Conservation (phyloP, 2,888 invertebrate genomes). For the Ophion ventricosus region DNA sequence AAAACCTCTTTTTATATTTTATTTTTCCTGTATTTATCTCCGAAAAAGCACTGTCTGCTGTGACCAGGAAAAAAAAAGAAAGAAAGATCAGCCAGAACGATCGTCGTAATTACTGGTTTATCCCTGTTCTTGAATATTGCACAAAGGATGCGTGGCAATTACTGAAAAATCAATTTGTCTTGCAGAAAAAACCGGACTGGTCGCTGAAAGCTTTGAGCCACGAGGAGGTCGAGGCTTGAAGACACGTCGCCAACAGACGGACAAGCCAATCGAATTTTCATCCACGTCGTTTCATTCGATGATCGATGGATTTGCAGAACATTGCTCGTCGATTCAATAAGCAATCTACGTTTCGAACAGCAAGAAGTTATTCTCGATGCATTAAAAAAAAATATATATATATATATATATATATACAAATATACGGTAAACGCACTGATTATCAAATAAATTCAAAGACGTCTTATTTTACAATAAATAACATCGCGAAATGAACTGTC, state of each 20-base stretch:
- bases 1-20: not conserved
- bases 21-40: not conserved
- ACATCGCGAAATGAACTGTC: not conserved
- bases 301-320: conserved; percentile 41
- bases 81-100: conserved; percentile 42
- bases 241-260: conserved; percentile 6
- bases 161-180: conserved; percentile 22
- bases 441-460: conserved; percentile 4
- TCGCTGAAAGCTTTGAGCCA: conserved; percentile 64
- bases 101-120: not conserved
- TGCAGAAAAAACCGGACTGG: conserved; percentile 71
- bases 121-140: not conserved
- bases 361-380: conserved; percentile 38
- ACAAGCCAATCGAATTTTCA: conserved; percentile 35
- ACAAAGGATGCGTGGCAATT: conserved; percentile 13
- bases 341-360: conserved; percentile 25
- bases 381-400: conserved; percentile 36
- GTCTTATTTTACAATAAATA: not conserved
- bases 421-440: not conserved
- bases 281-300: conserved; percentile 58
- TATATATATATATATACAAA: conserved; percentile 7
- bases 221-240: conserved; percentile 69
- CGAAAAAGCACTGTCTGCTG: conserved; percentile 21
- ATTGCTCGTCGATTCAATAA: conserved; percentile 39
- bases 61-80: conserved; percentile 10